Evolutionary conservation across 1,140 invertebrate genomes (phyloP).

Genomic region (Drosophila leontia): DNA sequence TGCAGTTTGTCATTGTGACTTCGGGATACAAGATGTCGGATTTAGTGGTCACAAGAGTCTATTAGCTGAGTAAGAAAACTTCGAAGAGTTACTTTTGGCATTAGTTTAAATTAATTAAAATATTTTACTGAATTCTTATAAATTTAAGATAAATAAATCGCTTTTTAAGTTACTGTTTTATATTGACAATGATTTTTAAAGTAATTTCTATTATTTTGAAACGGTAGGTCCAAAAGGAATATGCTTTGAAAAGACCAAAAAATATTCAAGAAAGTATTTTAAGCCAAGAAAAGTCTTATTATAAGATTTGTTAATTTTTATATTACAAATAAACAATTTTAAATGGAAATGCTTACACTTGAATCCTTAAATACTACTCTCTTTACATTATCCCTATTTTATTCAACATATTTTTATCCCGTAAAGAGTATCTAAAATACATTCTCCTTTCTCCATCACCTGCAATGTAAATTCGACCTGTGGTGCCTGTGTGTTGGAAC

Average conservation of each 20-base stretch:
- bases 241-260: too few species aligned
- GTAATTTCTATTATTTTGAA: not conserved
- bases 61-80: slow-evolving; percentile 6
- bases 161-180: not conserved
- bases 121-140: not conserved
- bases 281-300: not conserved
- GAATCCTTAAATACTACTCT: not conserved
- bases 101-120: not conserved
- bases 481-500: slow-evolving; percentile 12
- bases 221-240: too few species aligned
- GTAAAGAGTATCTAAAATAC: slow-evolving; percentile 12
- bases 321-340: not conserved
- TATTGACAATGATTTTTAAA: not conserved
- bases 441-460: not conserved
- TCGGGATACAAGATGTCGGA: slow-evolving; percentile 9
- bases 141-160: not conserved
- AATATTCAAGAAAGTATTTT: not conserved
- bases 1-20: slow-evolving; percentile 56
- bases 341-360: too few species aligned
- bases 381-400: not conserved
- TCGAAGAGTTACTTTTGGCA: not conserved
- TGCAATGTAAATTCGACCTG: slow-evolving; percentile 42
- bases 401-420: not conserved
- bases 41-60: not conserved
- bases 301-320: not conserved